Percentiles rank a stretch among this genome's conserved stretches.
phyloP scores from a whole-genome alignment of 1,140 invertebrate genomes.

The Parapsyche elsis region DNA sequence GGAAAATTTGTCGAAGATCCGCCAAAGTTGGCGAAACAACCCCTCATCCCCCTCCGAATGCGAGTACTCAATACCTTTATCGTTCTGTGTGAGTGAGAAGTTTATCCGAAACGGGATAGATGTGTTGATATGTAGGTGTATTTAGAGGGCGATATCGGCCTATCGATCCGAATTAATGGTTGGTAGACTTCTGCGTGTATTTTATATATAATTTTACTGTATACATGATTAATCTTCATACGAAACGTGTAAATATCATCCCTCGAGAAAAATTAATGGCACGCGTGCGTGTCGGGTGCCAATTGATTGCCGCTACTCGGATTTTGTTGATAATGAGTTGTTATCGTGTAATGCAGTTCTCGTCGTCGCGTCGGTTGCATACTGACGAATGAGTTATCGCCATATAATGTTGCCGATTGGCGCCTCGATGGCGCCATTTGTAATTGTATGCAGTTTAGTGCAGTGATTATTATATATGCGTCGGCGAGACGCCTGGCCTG shows the following conservation, averaged over 20 bases:
- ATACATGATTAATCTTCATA: too few species aligned
- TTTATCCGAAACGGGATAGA: not conserved
- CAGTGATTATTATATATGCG: slow-evolving; percentile 15
- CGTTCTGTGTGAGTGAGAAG: not conserved
- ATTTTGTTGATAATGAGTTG: not conserved
- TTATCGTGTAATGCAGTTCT: not conserved
- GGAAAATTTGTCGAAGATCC: not conserved
- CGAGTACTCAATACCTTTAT: not conserved
- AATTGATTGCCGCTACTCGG: not conserved
- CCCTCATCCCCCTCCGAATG: not conserved
- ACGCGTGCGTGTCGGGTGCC: too few species aligned
- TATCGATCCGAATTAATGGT: too few species aligned
- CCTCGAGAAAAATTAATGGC: too few species aligned
- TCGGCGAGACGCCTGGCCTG: not conserved
- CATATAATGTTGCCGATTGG: slow-evolving; percentile 8
- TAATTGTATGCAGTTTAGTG: slow-evolving; percentile 23
- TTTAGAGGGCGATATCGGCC: too few species aligned
- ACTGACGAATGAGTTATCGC: not conserved
- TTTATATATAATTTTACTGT: too few species aligned
- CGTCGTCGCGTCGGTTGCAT: not conserved
- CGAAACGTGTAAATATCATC: too few species aligned
- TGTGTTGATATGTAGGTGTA: too few species aligned
- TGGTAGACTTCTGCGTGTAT: too few species aligned
- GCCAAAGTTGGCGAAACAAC: not conserved
- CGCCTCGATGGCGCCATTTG: slow-evolving; percentile 20